phyloP scores from a whole-genome alignment of 2,888 invertebrate species.

The Apotomis turbidana region DNA sequence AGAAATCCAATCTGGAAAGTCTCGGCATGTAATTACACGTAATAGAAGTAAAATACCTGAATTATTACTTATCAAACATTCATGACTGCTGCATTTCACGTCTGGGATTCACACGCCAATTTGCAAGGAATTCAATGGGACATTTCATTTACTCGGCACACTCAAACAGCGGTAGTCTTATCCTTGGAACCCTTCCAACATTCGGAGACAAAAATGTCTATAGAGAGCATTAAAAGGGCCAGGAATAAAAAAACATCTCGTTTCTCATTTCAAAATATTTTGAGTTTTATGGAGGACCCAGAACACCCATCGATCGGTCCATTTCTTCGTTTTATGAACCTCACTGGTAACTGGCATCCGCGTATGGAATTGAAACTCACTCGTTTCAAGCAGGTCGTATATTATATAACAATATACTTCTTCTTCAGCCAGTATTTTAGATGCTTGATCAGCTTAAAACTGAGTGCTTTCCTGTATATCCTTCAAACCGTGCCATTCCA shows the following conservation, averaged over 20 bases:
- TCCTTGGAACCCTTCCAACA: constrained; percentile 17
- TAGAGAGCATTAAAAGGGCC: not conserved
- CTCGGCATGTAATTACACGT: constrained; percentile 52
- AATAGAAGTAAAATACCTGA: constrained; percentile 25
- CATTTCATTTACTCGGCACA: constrained; percentile 21
- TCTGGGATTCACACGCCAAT: constrained; percentile 55
- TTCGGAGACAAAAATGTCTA: not conserved
- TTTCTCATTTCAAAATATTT: constrained; percentile 40
- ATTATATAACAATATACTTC: constrained; percentile 55
- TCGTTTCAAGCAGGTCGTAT: constrained; percentile 54
- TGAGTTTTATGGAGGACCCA: constrained; percentile 56
- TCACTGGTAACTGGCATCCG: constrained; percentile 62
- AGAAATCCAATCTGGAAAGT: constrained; percentile 54
- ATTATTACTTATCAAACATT: constrained; percentile 55
- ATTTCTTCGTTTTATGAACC: constrained; percentile 55
- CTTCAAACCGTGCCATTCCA: constrained; percentile 68
- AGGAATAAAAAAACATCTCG: constrained; percentile 4
- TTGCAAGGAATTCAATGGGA: constrained; percentile 37
- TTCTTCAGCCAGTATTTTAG: constrained; percentile 65
- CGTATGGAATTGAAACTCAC: constrained; percentile 46
- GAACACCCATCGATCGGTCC: constrained; percentile 63
- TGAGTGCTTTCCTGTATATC: constrained; percentile 56
- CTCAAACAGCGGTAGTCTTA: constrained; percentile 19
- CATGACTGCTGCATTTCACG: constrained; percentile 54
- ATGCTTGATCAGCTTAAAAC: constrained; percentile 53